A percentile compares a stretch with the other conserved stretches of the same genome.
phyloP scores from a whole-genome alignment of 2,888 invertebrate species.

The Drosophila aldrichi region DNA sequence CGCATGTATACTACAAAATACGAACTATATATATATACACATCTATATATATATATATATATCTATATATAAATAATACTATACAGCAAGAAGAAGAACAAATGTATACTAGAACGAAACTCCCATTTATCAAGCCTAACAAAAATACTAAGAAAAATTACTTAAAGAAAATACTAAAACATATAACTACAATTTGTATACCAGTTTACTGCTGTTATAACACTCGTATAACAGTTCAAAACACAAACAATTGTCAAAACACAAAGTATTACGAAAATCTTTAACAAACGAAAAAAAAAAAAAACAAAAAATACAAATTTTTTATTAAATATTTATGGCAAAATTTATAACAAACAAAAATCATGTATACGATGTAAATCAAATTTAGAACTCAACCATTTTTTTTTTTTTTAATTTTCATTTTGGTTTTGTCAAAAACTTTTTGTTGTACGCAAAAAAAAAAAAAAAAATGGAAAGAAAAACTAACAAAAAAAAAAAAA shows the following conservation, averaged over 20 bases:
- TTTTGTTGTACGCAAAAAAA: constrained; percentile 17
- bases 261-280: constrained; percentile 51
- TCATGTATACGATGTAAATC: constrained; percentile 71
- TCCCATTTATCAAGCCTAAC: constrained; percentile 53
- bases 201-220: constrained; percentile 54
- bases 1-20: constrained; percentile 58
- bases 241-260: constrained; percentile 48
- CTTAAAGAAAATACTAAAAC: constrained; percentile 4
- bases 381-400: constrained; percentile 47
- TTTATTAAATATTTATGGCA: constrained; percentile 60
- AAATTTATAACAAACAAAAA: constrained; percentile 37
- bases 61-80: constrained; percentile 30
- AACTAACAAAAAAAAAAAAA: constrained; percentile 13
- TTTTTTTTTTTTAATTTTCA: constrained; percentile 19
- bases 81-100: constrained; percentile 42
- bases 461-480: constrained; percentile 2
- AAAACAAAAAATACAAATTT: constrained; percentile 22
- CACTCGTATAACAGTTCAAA: constrained; percentile 40
- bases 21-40: constrained; percentile 40
- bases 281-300: no score
- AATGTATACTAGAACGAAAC: constrained; percentile 60
- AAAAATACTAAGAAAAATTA: constrained; percentile 13
- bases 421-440: constrained; percentile 15
- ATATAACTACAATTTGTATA: constrained; percentile 47
- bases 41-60: constrained; percentile 6